Base-by-base conservation (phyloP, 2,113 vertebrate genomes). In the Brienomyrus brachyistius region DNA sequence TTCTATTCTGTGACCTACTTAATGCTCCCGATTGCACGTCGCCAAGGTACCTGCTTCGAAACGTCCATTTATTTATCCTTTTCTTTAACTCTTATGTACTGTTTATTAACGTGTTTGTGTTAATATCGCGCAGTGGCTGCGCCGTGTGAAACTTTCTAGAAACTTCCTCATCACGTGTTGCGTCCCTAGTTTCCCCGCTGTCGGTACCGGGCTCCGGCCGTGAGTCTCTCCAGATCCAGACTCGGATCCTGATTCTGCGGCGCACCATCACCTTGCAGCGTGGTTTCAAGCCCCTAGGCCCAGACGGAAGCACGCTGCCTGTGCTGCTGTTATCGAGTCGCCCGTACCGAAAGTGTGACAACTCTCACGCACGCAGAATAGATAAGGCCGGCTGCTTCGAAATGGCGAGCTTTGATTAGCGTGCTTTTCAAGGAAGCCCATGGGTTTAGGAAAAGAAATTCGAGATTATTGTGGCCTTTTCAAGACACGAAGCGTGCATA, bases 81-180 rank as follows among this genome's bases (percentile, higher is more conserved):
- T 40, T 86, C 6, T 86, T 4, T n/a, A n/a, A 27, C 3, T 86
- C 0, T 86, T 9, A 13, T 54, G 17, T 35, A 13, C n/a, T 31
- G 45, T 77, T 74, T 74, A 74, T 23, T 77, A 7, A 5, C 31
- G 31, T 66, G n/a, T 66, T 27, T n/a, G n/a, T 27, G n/a, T n/a
- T 77, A 40, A 77, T 40, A 19, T 17, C 31, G 52, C 17, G 10
- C 19, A 62, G 54, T 45, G n/a, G 31, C 11, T 35, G 54, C 21
- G 50, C 1, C 11, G 19, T 70, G n/a, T 89, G 45, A 74, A 90
- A 87, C 56, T 90, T 90, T 90, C 89, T 87, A 45, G 89, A 90
- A 90, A 90, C 89, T 90, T 90, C 89, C 83, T 90, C 48, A 13
- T 87, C 89, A 90, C 89, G 89, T 90, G 89, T 87, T 90, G 84